Percentiles rank a stretch among this genome's conserved stretches.
Evolutionary conservation across 2,888 invertebrate genomes (phyloP).

Genomic region (Idaea straminata): DNA sequence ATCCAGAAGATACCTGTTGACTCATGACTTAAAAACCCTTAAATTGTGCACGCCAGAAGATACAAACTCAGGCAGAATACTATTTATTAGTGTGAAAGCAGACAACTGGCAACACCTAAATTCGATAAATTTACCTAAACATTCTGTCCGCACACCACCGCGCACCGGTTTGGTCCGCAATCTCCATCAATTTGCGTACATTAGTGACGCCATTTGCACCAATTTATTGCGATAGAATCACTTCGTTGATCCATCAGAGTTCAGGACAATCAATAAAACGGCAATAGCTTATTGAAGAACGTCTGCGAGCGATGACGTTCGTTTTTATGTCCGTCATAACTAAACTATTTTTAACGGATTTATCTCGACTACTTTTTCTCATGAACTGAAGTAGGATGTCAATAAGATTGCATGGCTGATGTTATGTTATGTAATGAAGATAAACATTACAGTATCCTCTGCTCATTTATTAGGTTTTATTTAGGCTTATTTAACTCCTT

Average conservation of each 20-base stretch:
- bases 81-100: background rate
- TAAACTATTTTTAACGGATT: too few relatives aligned
- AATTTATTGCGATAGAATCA: background rate
- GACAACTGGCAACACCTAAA: background rate
- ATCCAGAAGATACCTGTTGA: too few relatives aligned
- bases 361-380: too few relatives aligned
- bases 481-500: too few relatives aligned
- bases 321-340: background rate
- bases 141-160: background rate
- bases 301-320: background rate
- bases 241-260: background rate
- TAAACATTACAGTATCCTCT: too few relatives aligned
- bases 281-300: too few relatives aligned
- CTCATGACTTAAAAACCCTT: too few relatives aligned
- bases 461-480: too few relatives aligned
- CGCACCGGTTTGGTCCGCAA: background rate
- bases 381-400: too few relatives aligned
- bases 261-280: background rate
- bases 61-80: background rate
- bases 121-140: background rate
- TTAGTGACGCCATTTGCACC: slow-evolving; percentile 1
- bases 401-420: too few relatives aligned
- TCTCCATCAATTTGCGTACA: background rate
- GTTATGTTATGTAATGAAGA: too few relatives aligned
- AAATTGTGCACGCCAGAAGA: background rate